A percentile compares a stretch with the other conserved stretches of the same genome.
Evolutionary conservation across 2,113 vertebrate species (phyloP).

Genomic region (Rhagologus leucostigma): DNA sequence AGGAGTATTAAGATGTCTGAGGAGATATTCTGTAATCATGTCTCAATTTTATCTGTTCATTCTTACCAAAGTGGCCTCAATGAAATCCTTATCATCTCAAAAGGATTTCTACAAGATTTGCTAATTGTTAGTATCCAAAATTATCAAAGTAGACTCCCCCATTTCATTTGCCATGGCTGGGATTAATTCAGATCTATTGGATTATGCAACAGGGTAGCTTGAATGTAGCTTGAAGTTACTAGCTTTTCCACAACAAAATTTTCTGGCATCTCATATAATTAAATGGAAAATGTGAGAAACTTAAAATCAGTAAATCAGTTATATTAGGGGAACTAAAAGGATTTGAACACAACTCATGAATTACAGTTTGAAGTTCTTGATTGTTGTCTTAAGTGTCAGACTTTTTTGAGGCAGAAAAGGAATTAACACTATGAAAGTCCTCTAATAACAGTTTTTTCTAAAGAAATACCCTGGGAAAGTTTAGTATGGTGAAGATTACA

Average conservation of each 20-base stretch:
- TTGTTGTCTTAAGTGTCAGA: neutral
- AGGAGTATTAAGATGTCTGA: neutral
- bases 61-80: neutral
- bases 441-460: neutral
- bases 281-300: neutral
- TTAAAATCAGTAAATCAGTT: neutral
- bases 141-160: neutral
- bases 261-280: neutral
- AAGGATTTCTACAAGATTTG: neutral
- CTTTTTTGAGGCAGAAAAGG: neutral
- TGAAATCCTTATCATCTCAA: neutral
- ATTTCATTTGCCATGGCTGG: neutral
- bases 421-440: neutral
- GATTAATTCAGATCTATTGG: neutral
- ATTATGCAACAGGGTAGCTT: neutral
- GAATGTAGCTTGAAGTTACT: neutral
- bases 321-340: neutral
- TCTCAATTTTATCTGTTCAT: neutral
- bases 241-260: neutral
- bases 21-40: neutral
- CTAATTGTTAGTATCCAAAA: neutral
- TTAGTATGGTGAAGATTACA: neutral
- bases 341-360: slow-evolving; percentile 19
- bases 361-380: slow-evolving; percentile 13
- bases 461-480: neutral